Base-by-base conservation (phyloP, 2,797 vertebrate species). In the Synanceia verrucosa region DNA sequence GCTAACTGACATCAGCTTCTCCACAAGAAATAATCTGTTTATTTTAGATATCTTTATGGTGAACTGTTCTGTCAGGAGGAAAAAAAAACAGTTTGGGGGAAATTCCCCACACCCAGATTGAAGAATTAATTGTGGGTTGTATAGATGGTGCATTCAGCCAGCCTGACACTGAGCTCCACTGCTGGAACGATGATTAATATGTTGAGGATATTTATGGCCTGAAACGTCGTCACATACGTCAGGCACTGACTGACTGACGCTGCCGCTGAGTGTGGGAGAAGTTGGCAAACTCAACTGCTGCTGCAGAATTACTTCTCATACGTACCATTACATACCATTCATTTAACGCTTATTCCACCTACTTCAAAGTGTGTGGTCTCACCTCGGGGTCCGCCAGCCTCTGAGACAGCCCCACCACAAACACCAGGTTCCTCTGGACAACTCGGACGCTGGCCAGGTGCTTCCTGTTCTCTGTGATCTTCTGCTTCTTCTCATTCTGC, bases 401-500 rank as follows among this genome's bases (percentile, higher is more conserved):
- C 79, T 97, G 96, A 63, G 96, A 97, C 0, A 97, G 93, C 43
- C 96, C 96, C 88, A 97, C 96, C 68, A 97, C 96, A 14, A 97
- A 97, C 81, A 97, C 96, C 43, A 97, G 94, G 87, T 97, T 97
- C 88, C 96, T 94, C 89, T 97, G 96, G 87, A 97, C 96, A 78
- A 97, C 96, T 8, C 96, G 94, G 68, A 97, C 96, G 14, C 96
- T 97, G 84, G 96, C 96, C 92, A 97, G 92, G 72, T 97, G 96
- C 85, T 97, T 97, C 73, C 96, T 95, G 86, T 97, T 97, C 92
- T 97, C 96, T 79, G 96, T 97, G 91, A 97, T 96, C 92, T 97
- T 97, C 91, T 97, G 96, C 92, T 97, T 97, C 84, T 96, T 95
- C 79, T 97, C 96, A n/a, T 96, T 97, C 90, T 97, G 96, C 92